Conservation (phyloP, 2,113 vertebrate species). For the Mirza zaza region DNA sequence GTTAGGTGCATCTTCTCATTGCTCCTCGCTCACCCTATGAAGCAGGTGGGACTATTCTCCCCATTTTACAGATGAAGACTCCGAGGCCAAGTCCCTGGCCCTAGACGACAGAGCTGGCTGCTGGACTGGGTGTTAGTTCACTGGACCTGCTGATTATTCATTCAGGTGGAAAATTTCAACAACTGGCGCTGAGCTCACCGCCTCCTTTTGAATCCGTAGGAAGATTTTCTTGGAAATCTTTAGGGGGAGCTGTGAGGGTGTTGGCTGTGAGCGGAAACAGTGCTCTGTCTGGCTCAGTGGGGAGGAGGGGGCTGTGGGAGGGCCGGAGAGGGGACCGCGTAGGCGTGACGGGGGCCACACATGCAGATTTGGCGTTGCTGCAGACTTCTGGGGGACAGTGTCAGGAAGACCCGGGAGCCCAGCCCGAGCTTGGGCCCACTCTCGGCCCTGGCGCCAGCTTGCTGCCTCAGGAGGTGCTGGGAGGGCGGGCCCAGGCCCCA, state of each 20-base stretch:
- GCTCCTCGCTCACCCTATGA: background rate
- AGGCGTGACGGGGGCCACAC: background rate
- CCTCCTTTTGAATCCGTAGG: background rate
- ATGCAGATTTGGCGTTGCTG: background rate
- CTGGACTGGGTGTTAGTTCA: background rate
- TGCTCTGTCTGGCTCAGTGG: background rate
- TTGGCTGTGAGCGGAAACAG: background rate
- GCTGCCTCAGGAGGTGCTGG: background rate
- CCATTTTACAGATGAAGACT: background rate
- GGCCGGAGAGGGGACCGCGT: rapidly evolving
- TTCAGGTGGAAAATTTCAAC: background rate
- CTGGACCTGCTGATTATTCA: background rate
- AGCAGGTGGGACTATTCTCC: background rate
- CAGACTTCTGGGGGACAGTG: background rate
- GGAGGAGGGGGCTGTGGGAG: background rate
- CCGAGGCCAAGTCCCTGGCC: background rate
- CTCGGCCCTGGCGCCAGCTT: rapidly evolving
- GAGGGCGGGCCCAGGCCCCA: background rate
- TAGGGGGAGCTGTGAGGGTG: background rate
- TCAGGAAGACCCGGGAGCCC: background rate
- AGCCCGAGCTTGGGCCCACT: background rate
- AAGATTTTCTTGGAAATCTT: slow-evolving; percentile 43
- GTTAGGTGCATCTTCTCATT: background rate
- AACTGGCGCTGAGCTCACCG: background rate
- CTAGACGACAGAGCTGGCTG: background rate